Percentiles rank a stretch among this genome's conserved stretches.
phyloP scores from a whole-genome alignment of 1,140 invertebrate species.

The Octopus sinensis region DNA sequence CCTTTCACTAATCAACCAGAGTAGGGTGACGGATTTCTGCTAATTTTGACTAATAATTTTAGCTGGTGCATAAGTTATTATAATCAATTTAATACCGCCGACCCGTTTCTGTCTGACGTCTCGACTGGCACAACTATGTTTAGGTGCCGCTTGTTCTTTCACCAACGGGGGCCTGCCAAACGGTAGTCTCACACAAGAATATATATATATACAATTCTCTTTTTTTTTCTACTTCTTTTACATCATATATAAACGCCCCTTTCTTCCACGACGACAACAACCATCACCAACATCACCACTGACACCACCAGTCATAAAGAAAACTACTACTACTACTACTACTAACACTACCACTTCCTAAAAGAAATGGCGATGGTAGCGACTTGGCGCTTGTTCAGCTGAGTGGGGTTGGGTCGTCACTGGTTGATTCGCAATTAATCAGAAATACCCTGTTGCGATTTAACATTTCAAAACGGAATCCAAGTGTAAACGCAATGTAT shows the following conservation, averaged over 20 bases:
- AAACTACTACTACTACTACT: too few relatives aligned
- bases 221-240: too few relatives aligned
- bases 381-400: neutral
- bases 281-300: too few relatives aligned
- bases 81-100: constrained; percentile 7
- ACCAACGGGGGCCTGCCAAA: constrained; percentile 5
- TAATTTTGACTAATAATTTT: constrained; percentile 7
- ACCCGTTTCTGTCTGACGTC: neutral
- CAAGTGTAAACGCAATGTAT: neutral
- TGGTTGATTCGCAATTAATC: neutral
- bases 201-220: too few relatives aligned
- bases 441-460: neutral
- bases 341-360: too few relatives aligned
- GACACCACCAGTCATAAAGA: too few relatives aligned
- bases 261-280: too few relatives aligned
- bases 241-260: too few relatives aligned
- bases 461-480: neutral
- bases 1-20: constrained; percentile 6
- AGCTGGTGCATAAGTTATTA: constrained; percentile 1
- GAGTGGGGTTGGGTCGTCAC: neutral
- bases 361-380: neutral
- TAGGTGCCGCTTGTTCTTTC: constrained; percentile 3
- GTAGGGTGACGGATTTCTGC: neutral
- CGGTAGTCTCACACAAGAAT: neutral
- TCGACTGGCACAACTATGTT: neutral